Conservation (phyloP, 2,797 vertebrate genomes). For the Menidia menidia region DNA sequence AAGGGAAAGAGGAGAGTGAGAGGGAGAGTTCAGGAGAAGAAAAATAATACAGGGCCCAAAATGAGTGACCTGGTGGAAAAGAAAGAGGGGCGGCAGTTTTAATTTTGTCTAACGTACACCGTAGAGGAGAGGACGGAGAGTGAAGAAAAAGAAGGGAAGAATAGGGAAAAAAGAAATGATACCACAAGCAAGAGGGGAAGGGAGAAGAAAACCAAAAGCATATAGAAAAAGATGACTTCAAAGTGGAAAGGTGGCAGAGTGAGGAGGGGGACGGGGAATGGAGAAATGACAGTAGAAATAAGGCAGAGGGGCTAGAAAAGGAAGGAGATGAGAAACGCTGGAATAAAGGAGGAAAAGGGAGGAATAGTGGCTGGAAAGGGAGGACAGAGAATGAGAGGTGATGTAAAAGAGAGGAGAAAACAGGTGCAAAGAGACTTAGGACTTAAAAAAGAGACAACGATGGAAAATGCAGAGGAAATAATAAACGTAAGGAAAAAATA, state of each 20-base stretch:
- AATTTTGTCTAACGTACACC: constrained; percentile 69
- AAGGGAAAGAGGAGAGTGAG: not conserved
- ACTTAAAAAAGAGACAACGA: not conserved
- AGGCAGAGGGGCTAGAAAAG: too few species aligned
- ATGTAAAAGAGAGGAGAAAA: not conserved
- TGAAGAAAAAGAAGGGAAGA: constrained; percentile 15
- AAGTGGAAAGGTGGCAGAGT: not conserved
- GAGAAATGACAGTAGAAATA: not conserved
- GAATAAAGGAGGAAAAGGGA: not conserved
- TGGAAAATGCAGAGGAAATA: not conserved
- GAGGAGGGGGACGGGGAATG: not conserved
- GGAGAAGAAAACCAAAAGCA: not conserved
- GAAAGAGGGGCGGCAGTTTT: constrained; percentile 80
- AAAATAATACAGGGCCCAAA: constrained; percentile 29
- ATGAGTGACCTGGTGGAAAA: constrained; percentile 81
- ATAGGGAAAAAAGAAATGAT: not conserved
- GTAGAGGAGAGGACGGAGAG: constrained; percentile 38
- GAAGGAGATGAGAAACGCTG: not conserved
- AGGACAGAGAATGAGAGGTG: not conserved
- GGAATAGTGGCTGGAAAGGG: not conserved
- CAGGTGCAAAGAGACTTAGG: not conserved
- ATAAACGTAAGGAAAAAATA: too few species aligned
- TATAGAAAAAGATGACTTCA: too few species aligned
- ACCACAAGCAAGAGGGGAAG: not conserved
- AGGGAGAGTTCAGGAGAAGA: constrained; percentile 6